phyloP scores from a whole-genome alignment of 2,797 vertebrate genomes.

The Hydrolagus colliei region DNA sequence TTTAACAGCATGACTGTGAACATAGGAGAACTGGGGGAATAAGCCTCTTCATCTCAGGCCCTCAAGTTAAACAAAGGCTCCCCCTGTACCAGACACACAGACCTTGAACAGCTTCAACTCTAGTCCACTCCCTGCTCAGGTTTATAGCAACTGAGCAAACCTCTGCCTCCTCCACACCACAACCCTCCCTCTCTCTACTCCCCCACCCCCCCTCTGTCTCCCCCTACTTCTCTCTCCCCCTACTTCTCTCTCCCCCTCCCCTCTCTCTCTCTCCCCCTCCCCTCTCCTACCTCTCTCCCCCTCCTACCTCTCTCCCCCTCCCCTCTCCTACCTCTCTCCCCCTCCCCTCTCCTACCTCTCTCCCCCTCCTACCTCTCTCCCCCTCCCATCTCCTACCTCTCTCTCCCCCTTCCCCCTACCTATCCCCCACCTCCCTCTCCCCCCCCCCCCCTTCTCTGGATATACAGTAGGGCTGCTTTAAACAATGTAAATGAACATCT shows the following conservation, averaged over 20 bases:
- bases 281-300: too few species aligned
- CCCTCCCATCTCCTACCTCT: too few species aligned
- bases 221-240: too few species aligned
- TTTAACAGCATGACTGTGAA: slow-evolving; percentile 16
- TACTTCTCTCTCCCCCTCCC: too few species aligned
- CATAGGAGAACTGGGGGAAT: background rate
- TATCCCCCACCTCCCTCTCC: too few species aligned
- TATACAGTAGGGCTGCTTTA: too few species aligned
- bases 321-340: background rate
- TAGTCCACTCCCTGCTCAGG: background rate
- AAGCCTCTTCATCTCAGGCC: background rate
- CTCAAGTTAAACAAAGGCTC: slow-evolving; percentile 24
- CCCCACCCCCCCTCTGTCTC: background rate
- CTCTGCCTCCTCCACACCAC: background rate
- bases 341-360: background rate
- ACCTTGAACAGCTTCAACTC: slow-evolving; percentile 15
- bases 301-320: too few species aligned
- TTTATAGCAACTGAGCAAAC: background rate
- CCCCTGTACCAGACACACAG: background rate
- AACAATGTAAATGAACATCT: too few species aligned
- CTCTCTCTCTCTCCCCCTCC: too few species aligned
- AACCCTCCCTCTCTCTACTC: background rate
- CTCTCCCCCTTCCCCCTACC: too few species aligned
- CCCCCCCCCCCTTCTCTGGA: too few species aligned
- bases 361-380: too few species aligned